A percentile compares a stretch with the other conserved stretches of the same genome.
Conservation (phyloP, 2,888 invertebrate species). For the Orgyia antiqua region DNA sequence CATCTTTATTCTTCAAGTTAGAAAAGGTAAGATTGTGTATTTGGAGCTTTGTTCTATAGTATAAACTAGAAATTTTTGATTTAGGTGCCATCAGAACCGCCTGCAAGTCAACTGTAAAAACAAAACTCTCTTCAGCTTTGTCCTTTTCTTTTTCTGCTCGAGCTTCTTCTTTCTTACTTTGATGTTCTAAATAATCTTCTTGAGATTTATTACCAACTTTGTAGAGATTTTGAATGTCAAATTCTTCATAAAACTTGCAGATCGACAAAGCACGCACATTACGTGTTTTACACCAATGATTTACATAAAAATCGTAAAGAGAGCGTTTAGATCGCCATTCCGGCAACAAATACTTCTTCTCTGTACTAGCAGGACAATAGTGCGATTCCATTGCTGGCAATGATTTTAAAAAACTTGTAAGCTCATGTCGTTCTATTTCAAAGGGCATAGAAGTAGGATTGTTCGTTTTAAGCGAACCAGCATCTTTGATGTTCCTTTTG, state of each 20-base stretch:
- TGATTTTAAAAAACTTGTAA: slow-evolving; percentile 4
- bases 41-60: slow-evolving; percentile 16
- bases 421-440: slow-evolving; percentile 2
- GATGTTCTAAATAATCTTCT: slow-evolving; percentile 1
- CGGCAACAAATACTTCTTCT: slow-evolving; percentile 1
- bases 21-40: slow-evolving; percentile 11
- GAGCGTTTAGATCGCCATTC: neutral
- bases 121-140: neutral
- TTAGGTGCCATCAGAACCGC: slow-evolving; percentile 13
- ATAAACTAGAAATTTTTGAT: slow-evolving; percentile 11
- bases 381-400: slow-evolving; percentile 4
- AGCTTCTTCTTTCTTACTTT: neutral
- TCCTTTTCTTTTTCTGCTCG: neutral
- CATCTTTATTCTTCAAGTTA: slow-evolving; percentile 12
- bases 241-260: neutral
- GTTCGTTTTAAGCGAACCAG: slow-evolving; percentile 2
- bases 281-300: slow-evolving; percentile 1
- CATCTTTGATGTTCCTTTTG: too few relatives aligned
- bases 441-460: slow-evolving; percentile 1
- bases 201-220: neutral
- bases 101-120: slow-evolving; percentile 10
- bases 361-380: slow-evolving; percentile 1
- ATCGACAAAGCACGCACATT: neutral
- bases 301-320: neutral
- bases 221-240: too few relatives aligned